Evolutionary conservation across 2,888 invertebrate species (phyloP).

Genomic region (Eupeodes latifasciatus): DNA sequence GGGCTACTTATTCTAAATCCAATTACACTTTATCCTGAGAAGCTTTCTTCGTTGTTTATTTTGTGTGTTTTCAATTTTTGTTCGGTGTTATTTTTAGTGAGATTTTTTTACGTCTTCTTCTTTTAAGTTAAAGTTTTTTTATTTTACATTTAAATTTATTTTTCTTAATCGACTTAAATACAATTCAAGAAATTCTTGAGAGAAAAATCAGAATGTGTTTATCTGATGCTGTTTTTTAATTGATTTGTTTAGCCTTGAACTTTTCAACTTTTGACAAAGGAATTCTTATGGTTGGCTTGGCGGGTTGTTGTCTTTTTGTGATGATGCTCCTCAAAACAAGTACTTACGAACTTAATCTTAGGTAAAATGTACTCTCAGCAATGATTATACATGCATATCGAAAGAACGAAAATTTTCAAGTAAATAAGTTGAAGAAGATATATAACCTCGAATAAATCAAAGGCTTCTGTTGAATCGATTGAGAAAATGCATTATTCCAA

Average conservation of each 20-base stretch:
- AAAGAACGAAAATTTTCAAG: constrained; percentile 23
- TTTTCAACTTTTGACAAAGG: constrained; percentile 54
- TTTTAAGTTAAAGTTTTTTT: constrained; percentile 8
- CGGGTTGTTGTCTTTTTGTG: background rate
- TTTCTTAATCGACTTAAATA: constrained; percentile 56
- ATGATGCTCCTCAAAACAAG: background rate
- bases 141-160: background rate
- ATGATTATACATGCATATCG: constrained; percentile 10
- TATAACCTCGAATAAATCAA: constrained; percentile 41
- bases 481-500: background rate
- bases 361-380: background rate
- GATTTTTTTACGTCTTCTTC: constrained; percentile 47
- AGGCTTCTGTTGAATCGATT: constrained; percentile 1
- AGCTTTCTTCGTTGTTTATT: constrained; percentile 30
- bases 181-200: constrained; percentile 47
- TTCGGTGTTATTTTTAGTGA: constrained; percentile 46
- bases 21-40: constrained; percentile 58
- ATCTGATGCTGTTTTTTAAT: constrained; percentile 47
- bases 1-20: constrained; percentile 52
- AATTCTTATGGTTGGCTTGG: background rate
- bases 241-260: constrained; percentile 68
- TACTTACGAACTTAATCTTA: background rate
- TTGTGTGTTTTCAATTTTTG: background rate
- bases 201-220: constrained; percentile 43
- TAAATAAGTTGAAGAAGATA: constrained; percentile 2